Conservation (phyloP, 2,888 invertebrate genomes). For the Ypsolopha sequella region DNA sequence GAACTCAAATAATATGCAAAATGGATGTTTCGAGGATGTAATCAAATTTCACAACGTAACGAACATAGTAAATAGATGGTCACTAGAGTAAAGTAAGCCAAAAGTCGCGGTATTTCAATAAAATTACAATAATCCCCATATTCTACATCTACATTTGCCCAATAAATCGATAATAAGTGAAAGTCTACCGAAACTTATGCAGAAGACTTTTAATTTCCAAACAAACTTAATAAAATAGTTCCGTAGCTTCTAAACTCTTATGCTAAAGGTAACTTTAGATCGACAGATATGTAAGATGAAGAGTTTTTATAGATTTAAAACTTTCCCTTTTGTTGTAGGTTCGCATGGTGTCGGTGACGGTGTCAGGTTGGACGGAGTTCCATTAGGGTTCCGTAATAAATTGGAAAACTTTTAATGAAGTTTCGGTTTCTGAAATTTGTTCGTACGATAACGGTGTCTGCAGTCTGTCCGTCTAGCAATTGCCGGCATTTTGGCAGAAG, state of each 20-base stretch:
- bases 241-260: not conserved
- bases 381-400: too few species aligned
- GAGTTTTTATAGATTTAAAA: not conserved
- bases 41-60: too few species aligned
- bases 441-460: too few species aligned
- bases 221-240: not conserved
- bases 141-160: not conserved
- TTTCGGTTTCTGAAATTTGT: not conserved
- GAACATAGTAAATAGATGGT: too few species aligned
- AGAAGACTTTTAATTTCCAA: not conserved
- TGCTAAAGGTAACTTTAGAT: not conserved
- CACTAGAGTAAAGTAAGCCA: not conserved
- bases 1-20: too few species aligned
- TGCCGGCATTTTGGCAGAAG: too few species aligned
- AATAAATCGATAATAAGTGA: not conserved
- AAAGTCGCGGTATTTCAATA: not conserved
- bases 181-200: not conserved
- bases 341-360: constrained; percentile 1
- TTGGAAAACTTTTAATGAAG: too few species aligned
- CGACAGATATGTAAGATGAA: not conserved
- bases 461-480: too few species aligned
- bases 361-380: not conserved
- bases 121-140: constrained; percentile 2
- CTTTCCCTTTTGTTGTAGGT: constrained; percentile 4
- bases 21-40: too few species aligned